phyloP scores from a whole-genome alignment of 1,140 invertebrate genomes.

The Zaprionus kolodkinae region DNA sequence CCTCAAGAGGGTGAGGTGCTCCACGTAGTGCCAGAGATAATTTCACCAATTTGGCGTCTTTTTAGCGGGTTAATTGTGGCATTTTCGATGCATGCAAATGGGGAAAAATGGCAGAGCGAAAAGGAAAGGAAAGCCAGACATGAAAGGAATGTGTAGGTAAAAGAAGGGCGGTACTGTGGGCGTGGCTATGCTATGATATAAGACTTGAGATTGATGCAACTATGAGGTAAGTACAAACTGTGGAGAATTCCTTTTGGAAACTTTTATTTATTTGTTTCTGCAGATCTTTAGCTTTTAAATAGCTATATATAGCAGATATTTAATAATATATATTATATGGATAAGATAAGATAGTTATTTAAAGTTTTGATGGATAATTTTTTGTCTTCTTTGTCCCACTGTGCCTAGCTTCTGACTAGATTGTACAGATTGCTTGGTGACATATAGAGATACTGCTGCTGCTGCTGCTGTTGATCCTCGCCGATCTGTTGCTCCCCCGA shows the following conservation, averaged over 20 bases:
- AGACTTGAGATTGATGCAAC: neutral
- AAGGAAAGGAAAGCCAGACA: slow-evolving; percentile 9
- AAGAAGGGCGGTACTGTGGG: slow-evolving; percentile 22
- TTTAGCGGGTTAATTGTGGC: slow-evolving; percentile 26
- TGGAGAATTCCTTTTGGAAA: too few relatives aligned
- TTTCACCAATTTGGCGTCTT: slow-evolving; percentile 33
- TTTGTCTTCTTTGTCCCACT: neutral
- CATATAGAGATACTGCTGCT: slow-evolving; percentile 40
- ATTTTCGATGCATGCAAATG: slow-evolving; percentile 21
- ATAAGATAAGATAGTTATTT: neutral
- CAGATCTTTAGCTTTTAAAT: too few relatives aligned
- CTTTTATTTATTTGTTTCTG: too few relatives aligned
- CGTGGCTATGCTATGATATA: slow-evolving; percentile 20
- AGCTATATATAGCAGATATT: too few relatives aligned
- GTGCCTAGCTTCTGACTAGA: slow-evolving; percentile 41
- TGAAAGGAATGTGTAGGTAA: slow-evolving; percentile 13
- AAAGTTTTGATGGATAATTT: too few relatives aligned
- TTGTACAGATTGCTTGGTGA: slow-evolving; percentile 40
- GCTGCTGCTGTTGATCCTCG: slow-evolving; percentile 25
- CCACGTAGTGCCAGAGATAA: slow-evolving; percentile 14
- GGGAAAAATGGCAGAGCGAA: slow-evolving; percentile 1
- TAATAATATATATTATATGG: too few relatives aligned
- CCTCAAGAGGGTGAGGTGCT: neutral
- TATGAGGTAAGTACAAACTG: neutral
- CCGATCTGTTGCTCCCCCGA: slow-evolving; percentile 13